Base-by-base conservation (phyloP, 2,888 invertebrate genomes). In the Serrognathus titanus region DNA sequence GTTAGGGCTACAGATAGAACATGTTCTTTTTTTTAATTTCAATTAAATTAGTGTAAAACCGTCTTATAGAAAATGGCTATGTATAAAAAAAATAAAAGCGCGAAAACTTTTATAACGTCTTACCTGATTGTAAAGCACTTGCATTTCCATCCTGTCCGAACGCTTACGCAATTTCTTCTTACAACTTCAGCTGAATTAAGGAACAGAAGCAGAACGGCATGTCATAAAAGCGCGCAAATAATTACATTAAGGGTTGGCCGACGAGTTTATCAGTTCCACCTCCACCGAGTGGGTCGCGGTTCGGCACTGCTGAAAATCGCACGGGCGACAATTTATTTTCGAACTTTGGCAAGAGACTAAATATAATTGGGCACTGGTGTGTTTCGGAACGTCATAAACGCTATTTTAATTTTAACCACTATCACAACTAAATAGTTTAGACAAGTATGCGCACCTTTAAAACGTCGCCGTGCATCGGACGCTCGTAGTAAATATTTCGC, bases 291-390 rank as follows among this genome's bases (percentile, higher is more conserved):
- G 24, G 24, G 24, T 31, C 24, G 24, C 56, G 46, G 51, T 39
- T 47, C 48, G 38, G 43, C 40, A 56, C 56, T 56, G 55, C 43
- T 39, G 48, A 45, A 51, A 35, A 48, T 56, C 41, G 51, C 56
- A 52, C 51, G 46, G 51, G 48, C 41, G 47, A 24, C 56, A 48
- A 56, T 52, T 56, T 56, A 56, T 56, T 56, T 56, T 56, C 51
- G 56, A 51, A 56, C 51, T 56, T 56, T 56, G 56, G 56, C 56
- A 56, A 46, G 10, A 48, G 31, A 51, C 48, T 56, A 52, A 41
- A 47, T 35, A 36, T 45, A 41, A 46, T 51, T 52, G 56, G 56
- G 48, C 56, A 48, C 48, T 10, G 45, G 24, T 36, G 47, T 49
- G 36, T 49, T 49, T 20, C 11, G 37, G 31, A 38, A 54, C 48